Base-by-base conservation (phyloP, 37 sponge, comb jelly and placozoan species). In the Crambe crambe region DNA sequence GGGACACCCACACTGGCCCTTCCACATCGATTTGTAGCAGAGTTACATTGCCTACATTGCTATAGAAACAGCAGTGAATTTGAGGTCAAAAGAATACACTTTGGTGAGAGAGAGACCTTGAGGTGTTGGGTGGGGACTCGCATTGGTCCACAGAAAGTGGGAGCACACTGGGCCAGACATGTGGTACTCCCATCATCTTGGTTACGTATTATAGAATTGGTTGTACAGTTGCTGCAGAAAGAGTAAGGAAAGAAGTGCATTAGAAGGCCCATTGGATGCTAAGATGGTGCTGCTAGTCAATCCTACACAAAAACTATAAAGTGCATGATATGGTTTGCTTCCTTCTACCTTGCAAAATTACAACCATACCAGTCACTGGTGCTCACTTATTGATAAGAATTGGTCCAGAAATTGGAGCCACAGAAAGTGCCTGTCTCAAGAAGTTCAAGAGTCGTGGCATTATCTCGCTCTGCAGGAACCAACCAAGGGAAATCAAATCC, bases 51-150 rank as follows among this genome's bases (percentile, higher is more conserved):
- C 41, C 22, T 34, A 27, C 62, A 15, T 76, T 35, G 60, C 39
- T 76, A 34, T 20, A 32, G 23, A 30, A 47, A 56, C 25, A 27
- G 51, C 51, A 47, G 6, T 15, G 12, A 15, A 15, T 47, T 47
- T 47, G 12, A 15, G 12, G 12, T 47, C 10, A 6, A 47, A 47
- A 47, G 12, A 47, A 12, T 27, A 34, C 34, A 5, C 23, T 31
- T 8, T n/a, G n/a, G n/a, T n/a, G n/a, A 10, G 41, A 23, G 72
- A 25, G 21, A 15, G 15, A 87, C 88, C 74, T 69, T 70, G 26
- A 87, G 83, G 42, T 87, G 88, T 5, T 61, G 43, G 2, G 37
- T 4, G 44, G 88, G 88, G 21, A 87, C 83, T 29, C 0, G 32
- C 5, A 60, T 26, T 17, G 73, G 20, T 1, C 88, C 88, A 56